These are phyloP conservation scores for Mechanitis messenoides DNA, from an alignment of 2,888 invertebrate genomes.

Conservation along the genomic window DNA sequence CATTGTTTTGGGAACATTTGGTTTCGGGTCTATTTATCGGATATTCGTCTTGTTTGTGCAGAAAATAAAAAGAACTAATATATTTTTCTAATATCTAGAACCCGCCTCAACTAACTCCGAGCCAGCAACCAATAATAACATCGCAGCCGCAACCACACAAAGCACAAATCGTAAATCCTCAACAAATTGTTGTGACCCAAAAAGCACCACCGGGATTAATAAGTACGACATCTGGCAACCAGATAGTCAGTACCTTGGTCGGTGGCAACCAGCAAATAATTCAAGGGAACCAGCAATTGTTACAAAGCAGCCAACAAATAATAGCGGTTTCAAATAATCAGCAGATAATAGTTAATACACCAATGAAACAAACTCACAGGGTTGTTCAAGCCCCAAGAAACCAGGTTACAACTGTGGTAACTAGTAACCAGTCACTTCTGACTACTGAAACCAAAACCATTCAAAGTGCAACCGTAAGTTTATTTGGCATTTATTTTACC, in stretches of 20 bases:
- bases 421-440: conserved; percentile 8
- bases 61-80: neutral
- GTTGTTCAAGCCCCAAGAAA: conserved; percentile 53
- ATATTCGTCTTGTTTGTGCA: conserved; percentile 6
- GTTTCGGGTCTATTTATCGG: conserved; percentile 14
- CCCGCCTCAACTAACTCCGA: conserved; percentile 62
- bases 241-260: conserved; percentile 27
- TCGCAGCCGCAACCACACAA: conserved; percentile 75
- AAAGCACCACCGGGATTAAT: conserved; percentile 64
- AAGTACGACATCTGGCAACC: conserved; percentile 44
- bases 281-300: conserved; percentile 47
- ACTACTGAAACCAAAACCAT: conserved; percentile 49
- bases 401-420: conserved; percentile 40
- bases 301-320: conserved; percentile 58
- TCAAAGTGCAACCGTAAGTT: conserved; percentile 47
- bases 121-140: conserved; percentile 70
- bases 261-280: conserved; percentile 38
- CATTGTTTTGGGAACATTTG: conserved; percentile 6
- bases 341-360: conserved; percentile 61
- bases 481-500: neutral
- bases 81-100: conserved; percentile 43
- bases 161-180: conserved; percentile 65
- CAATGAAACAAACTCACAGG: conserved; percentile 56
- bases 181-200: conserved; percentile 64
- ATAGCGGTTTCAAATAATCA: conserved; percentile 64